phyloP scores from a whole-genome alignment of 2,113 vertebrate species.

The Hystrix cristata region DNA sequence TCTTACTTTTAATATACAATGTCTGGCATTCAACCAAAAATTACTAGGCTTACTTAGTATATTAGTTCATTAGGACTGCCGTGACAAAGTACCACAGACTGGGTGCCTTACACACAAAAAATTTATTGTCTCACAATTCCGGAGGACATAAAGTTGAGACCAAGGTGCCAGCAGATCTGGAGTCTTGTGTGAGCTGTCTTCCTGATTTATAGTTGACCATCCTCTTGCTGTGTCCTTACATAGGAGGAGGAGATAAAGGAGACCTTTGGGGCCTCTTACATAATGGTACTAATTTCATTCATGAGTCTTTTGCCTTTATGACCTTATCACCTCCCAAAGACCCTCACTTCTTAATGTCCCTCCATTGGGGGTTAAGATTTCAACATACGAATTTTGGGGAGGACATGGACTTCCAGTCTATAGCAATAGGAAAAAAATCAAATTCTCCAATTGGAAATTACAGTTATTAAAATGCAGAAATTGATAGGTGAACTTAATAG shows the following conservation, averaged over 20 bases:
- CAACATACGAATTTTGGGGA: conserved; percentile 14
- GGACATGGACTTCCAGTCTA: background rate
- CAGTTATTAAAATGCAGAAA: conserved; percentile 14
- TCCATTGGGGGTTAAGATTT: background rate
- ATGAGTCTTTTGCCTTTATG: background rate
- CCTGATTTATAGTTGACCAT: background rate
- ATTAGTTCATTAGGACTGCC: conserved; percentile 50
- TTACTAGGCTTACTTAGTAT: conserved; percentile 42
- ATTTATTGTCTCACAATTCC: conserved; percentile 32
- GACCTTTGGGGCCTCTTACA: background rate
- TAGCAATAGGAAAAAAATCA: conserved; percentile 2
- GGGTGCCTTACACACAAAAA: conserved; percentile 31
- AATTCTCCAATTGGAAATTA: conserved; percentile 56
- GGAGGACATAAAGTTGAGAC: background rate
- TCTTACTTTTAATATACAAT: conserved; percentile 67
- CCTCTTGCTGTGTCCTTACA: background rate
- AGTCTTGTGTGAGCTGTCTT: background rate
- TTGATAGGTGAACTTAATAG: conserved; percentile 9
- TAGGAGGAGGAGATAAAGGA: background rate
- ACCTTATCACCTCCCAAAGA: background rate
- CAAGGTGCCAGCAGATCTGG: conserved; percentile 20
- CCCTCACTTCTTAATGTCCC: background rate
- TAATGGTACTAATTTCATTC: background rate
- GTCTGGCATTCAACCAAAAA: conserved; percentile 52
- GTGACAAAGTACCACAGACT: conserved; percentile 36